Evolutionary conservation across 2,888 invertebrate genomes (phyloP).

Genomic region (Lymantria dispar): DNA sequence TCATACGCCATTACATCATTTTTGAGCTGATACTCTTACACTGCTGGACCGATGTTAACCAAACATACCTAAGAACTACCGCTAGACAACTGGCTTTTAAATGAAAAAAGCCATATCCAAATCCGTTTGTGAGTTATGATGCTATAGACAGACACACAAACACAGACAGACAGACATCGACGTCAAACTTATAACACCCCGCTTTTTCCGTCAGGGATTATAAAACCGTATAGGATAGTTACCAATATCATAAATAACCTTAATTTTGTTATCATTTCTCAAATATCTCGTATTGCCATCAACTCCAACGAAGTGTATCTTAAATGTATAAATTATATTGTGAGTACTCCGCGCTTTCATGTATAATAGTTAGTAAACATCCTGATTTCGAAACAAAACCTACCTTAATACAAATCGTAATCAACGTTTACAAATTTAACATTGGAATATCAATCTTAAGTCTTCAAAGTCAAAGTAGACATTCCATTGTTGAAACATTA

Average conservation of each 20-base stretch:
- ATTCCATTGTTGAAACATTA: slow-evolving; percentile 26
- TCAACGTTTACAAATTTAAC: slow-evolving; percentile 9
- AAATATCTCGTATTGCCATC: slow-evolving; percentile 15
- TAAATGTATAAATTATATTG: slow-evolving; percentile 33
- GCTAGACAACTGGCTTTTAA: no score
- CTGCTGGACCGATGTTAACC: no score
- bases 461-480: slow-evolving; percentile 20
- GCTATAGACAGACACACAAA: no score
- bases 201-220: no score
- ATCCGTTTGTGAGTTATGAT: no score
- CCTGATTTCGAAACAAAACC: slow-evolving; percentile 46
- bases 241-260: neutral
- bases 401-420: slow-evolving; percentile 26
- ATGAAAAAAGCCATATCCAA: no score
- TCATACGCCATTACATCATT: no score
- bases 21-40: no score
- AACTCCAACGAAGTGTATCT: slow-evolving; percentile 25
- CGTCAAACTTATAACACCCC: no score
- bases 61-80: no score
- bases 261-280: slow-evolving; percentile 2
- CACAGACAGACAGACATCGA: no score
- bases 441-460: slow-evolving; percentile 24
- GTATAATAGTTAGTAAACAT: slow-evolving; percentile 47
- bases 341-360: slow-evolving; percentile 37
- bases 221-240: no score